Conservation (phyloP, 1,140 invertebrate species). For the Acromyrmex charruanus region DNA sequence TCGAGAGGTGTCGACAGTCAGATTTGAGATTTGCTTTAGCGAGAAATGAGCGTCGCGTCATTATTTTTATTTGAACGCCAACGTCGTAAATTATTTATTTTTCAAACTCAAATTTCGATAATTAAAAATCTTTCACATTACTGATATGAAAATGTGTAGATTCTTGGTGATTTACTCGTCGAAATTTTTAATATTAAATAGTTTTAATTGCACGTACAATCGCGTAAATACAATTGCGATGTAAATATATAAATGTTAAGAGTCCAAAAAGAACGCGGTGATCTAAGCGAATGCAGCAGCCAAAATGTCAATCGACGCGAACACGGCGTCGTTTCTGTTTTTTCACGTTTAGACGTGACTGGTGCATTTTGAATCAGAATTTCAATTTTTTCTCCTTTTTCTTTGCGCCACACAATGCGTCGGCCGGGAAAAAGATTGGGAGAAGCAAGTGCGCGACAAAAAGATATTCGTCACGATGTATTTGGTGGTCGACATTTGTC, state of each 20-base stretch:
- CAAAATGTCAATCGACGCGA: slow-evolving; percentile 55
- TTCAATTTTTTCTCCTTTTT: slow-evolving; percentile 38
- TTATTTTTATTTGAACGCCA: slow-evolving; percentile 7
- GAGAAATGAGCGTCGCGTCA: background rate
- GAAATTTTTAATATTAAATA: background rate
- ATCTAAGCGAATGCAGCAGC: slow-evolving; percentile 26
- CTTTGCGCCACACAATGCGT: slow-evolving; percentile 31
- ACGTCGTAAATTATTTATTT: background rate
- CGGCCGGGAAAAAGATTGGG: background rate
- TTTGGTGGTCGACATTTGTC: slow-evolving; percentile 50
- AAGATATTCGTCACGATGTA: slow-evolving; percentile 28
- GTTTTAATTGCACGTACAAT: background rate
- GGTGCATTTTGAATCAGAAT: slow-evolving; percentile 46
- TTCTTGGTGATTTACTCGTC: background rate
- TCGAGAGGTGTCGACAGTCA: slow-evolving; percentile 24
- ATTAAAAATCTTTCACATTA: slow-evolving; percentile 37
- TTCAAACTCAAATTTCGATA: background rate
- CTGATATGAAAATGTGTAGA: background rate
- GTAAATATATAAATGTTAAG: background rate
- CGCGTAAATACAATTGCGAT: background rate
- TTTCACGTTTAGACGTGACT: slow-evolving; percentile 46
- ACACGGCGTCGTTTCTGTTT: slow-evolving; percentile 40
- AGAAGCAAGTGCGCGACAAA: slow-evolving; percentile 36
- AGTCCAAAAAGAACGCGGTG: slow-evolving; percentile 12
- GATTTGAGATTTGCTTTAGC: slow-evolving; percentile 1